Evolutionary conservation across 2,888 invertebrate genomes (phyloP).

Genomic region (Halictus quadricinctus): DNA sequence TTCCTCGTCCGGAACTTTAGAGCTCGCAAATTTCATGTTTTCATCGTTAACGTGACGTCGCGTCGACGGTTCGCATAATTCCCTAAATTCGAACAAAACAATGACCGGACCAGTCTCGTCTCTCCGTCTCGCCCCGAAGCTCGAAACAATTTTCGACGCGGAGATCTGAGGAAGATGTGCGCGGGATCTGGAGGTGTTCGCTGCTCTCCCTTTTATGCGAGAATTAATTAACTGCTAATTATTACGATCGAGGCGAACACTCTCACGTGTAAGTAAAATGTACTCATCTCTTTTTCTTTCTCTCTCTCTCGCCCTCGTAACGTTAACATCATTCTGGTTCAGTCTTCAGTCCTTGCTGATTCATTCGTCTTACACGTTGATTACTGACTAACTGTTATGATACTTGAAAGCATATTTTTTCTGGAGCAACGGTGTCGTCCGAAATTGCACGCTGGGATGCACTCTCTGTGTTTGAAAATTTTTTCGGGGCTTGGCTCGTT

Average conservation of each 20-base stretch:
- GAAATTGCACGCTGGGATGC: neutral
- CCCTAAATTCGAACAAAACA: conserved; percentile 17
- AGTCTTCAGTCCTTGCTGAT: neutral
- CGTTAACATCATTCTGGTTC: neutral
- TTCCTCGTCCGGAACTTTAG: neutral
- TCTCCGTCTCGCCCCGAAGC: conserved; percentile 1
- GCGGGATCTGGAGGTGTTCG: neutral
- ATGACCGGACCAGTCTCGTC: conserved; percentile 28
- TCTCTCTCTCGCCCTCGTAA: neutral
- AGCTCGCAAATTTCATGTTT: neutral
- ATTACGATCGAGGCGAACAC: neutral
- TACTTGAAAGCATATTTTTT: neutral
- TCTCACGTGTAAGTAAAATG: conserved; percentile 30
- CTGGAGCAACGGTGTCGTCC: neutral
- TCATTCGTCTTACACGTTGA: conserved; percentile 10
- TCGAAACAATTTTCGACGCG: conserved; percentile 5
- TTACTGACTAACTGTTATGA: neutral
- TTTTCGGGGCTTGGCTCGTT: neutral
- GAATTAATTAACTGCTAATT: neutral
- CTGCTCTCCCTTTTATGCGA: conserved; percentile 3
- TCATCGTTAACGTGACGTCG: neutral
- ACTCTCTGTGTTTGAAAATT: neutral
- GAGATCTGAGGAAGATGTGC: conserved; percentile 29
- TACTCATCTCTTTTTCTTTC: no score
- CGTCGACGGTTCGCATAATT: neutral